These are phyloP conservation scores for Andricus grossulariae DNA, from an alignment of 1,140 invertebrate genomes.

Conservation along the genomic window DNA sequence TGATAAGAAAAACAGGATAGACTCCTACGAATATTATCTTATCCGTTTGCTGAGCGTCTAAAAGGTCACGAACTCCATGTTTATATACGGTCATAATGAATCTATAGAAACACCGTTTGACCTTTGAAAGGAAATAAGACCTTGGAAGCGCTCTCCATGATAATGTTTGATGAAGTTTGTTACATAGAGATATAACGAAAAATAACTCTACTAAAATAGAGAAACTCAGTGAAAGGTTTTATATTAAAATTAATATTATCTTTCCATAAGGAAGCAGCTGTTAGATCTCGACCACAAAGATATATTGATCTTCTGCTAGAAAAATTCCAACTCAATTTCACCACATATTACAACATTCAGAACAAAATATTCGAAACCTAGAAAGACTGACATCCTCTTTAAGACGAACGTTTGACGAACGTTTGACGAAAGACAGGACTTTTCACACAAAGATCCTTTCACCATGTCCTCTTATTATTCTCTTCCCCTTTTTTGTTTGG, in stretches of 20 bases:
- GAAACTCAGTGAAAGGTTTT: too few species aligned
- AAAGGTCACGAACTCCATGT: neutral
- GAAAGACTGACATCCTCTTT: too few species aligned
- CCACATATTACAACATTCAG: too few species aligned
- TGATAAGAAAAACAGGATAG: neutral
- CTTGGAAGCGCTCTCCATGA: neutral
- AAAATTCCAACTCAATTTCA: too few species aligned
- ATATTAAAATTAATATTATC: too few species aligned
- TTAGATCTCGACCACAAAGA: too few species aligned
- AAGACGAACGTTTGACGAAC: constrained; percentile 8
- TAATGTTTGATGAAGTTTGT: neutral
- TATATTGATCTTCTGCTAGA: too few species aligned
- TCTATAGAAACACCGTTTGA: neutral
- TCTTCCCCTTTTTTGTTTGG: neutral
- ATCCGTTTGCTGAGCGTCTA: neutral
- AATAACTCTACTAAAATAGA: too few species aligned
- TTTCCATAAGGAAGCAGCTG: too few species aligned
- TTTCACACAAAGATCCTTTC: neutral
- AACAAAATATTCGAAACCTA: too few species aligned
- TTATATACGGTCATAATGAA: neutral
- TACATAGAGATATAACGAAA: too few species aligned
- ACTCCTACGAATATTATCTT: constrained; percentile 7
- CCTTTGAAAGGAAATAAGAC: neutral
- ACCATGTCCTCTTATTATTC: neutral
- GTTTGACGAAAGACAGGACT: neutral